Conservation (phyloP, 1,140 invertebrate species). For the Solen grandis region DNA sequence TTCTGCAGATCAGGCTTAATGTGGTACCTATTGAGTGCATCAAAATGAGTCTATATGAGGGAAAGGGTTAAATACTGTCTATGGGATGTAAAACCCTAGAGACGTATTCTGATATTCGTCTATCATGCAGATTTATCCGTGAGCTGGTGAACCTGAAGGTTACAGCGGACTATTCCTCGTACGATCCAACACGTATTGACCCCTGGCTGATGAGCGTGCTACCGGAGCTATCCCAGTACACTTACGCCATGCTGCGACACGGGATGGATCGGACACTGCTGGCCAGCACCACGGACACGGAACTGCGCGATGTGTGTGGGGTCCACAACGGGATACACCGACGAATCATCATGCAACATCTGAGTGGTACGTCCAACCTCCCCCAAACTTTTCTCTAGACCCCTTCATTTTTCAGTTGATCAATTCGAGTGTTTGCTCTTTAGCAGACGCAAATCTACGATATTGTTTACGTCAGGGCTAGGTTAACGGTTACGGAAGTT, state of each 20-base stretch:
- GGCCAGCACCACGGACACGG: slow-evolving; percentile 91
- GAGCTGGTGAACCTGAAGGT: slow-evolving; percentile 97
- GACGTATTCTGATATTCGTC: too few species aligned
- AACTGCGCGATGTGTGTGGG: slow-evolving; percentile 92
- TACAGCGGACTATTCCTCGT: slow-evolving; percentile 98
- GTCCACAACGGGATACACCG: slow-evolving; percentile 97
- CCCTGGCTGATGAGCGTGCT: slow-evolving; percentile 93
- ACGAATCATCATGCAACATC: slow-evolving; percentile 92
- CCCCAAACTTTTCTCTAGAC: too few species aligned
- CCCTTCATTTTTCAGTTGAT: too few species aligned
- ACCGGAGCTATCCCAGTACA: slow-evolving; percentile 96
- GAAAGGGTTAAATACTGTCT: too few species aligned
- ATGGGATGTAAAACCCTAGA: too few species aligned
- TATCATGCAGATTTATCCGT: slow-evolving; percentile 89
- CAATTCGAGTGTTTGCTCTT: too few species aligned
- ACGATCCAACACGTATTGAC: slow-evolving; percentile 95
- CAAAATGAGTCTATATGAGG: too few species aligned
- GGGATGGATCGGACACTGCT: slow-evolving; percentile 93
- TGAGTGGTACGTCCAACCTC: slow-evolving; percentile 91
- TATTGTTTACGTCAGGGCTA: too few species aligned
- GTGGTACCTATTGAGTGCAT: too few species aligned
- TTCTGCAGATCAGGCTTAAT: too few species aligned
- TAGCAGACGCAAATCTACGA: too few species aligned
- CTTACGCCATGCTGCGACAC: slow-evolving; percentile 97
- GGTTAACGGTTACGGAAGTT: too few species aligned